Evolutionary conservation across 2,797 vertebrate species (phyloP).

Genomic region (Margarornis squamiger): DNA sequence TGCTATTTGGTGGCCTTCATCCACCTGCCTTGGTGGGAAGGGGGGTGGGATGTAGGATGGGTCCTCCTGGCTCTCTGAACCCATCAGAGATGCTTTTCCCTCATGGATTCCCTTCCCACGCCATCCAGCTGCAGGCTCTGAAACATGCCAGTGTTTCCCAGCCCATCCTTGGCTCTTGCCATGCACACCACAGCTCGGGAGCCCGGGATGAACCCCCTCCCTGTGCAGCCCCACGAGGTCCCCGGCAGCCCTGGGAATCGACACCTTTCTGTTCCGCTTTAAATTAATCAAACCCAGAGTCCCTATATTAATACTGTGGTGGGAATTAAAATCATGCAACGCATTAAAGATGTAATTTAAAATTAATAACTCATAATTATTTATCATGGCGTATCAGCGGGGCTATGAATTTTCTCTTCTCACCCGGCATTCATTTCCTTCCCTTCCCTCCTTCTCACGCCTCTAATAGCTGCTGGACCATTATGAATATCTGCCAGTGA

Average conservation of each 20-base stretch:
- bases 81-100: rapidly evolving
- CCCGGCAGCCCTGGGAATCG: conserved; percentile 64
- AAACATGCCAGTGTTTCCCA: neutral
- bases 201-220: rapidly evolving
- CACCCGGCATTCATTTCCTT: conserved; percentile 60
- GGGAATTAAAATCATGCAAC: conserved; percentile 96
- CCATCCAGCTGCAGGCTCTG: neutral
- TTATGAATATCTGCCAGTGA: conserved; percentile 27
- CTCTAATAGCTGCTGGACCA: conserved; percentile 69
- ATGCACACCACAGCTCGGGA: rapidly evolving
- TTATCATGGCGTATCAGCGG: conserved; percentile 82
- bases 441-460: conserved; percentile 45
- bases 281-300: conserved; percentile 86
- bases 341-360: conserved; percentile 97
- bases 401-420: conserved; percentile 81
- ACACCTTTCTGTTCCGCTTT: conserved; percentile 84
- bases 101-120: neutral
- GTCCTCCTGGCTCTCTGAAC: neutral
- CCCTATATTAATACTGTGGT: conserved; percentile 88
- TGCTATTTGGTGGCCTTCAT: neutral
- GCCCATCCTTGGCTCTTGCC: neutral
- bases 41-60: neutral
- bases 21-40: neutral
- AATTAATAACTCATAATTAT: conserved; percentile 99
- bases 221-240: conserved; percentile 33